Conservation (phyloP, 2,113 vertebrate genomes). For the Cyphomyrus discorhynchus region DNA sequence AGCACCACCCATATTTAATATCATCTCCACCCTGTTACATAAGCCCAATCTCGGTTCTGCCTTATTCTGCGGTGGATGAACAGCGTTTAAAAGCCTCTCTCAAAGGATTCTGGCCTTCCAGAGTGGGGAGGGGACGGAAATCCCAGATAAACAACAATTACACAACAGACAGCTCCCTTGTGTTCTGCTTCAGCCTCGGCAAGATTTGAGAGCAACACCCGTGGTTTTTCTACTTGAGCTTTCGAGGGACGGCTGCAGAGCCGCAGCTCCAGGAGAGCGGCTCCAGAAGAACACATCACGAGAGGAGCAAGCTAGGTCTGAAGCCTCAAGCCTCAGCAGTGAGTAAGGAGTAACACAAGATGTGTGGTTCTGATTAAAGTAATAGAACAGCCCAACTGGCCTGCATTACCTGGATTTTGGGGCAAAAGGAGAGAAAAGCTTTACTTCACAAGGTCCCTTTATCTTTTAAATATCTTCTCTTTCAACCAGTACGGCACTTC, state of each 20-base stretch:
- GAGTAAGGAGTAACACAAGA: slow-evolving; percentile 24
- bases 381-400: slow-evolving; percentile 21
- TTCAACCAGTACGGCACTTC: slow-evolving; percentile 21
- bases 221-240: slow-evolving; percentile 32
- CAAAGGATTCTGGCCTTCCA: slow-evolving; percentile 46
- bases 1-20: slow-evolving; percentile 54
- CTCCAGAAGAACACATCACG: slow-evolving; percentile 34
- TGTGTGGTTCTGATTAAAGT: slow-evolving; percentile 42
- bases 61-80: slow-evolving; percentile 26
- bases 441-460: slow-evolving; percentile 34
- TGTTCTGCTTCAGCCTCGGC: slow-evolving; percentile 23
- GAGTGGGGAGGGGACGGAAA: slow-evolving; percentile 37
- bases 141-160: slow-evolving; percentile 43
- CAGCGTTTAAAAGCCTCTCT: slow-evolving; percentile 48
- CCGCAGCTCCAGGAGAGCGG: slow-evolving; percentile 47
- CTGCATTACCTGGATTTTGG: slow-evolving; percentile 35
- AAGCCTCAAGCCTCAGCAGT: background rate
- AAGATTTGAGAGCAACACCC: slow-evolving; percentile 41
- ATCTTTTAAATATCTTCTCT: slow-evolving; percentile 33
- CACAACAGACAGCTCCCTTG: slow-evolving; percentile 36
- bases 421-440: slow-evolving; percentile 18
- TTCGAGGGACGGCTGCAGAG: slow-evolving; percentile 36
- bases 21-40: slow-evolving; percentile 49
- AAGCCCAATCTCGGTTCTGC: slow-evolving; percentile 50
- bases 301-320: slow-evolving; percentile 18